Percentiles rank a stretch among this genome's conserved stretches.
These are phyloP conservation scores for Mesoclemmys tuberculata DNA, from an alignment of 2,113 vertebrate species.

Conservation along the genomic window DNA sequence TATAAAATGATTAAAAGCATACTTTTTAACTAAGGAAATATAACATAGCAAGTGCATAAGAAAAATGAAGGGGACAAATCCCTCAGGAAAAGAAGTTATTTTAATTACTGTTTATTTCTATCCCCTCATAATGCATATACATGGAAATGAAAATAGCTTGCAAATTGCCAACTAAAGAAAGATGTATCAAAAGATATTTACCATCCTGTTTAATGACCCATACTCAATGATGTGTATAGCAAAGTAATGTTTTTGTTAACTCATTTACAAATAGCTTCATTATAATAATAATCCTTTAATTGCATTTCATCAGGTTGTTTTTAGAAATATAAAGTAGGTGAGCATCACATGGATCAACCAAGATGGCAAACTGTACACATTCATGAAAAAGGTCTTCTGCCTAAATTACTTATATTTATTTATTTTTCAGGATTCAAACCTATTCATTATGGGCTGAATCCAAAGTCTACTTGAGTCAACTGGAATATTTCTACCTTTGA, in stretches of 20 bases:
- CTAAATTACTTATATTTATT: background rate
- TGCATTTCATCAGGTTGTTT: background rate
- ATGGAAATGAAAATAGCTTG: background rate
- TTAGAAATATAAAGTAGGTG: background rate
- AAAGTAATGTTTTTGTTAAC: constrained; percentile 9
- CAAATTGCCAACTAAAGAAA: constrained; percentile 17
- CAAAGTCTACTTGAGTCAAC: background rate
- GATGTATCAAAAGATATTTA: constrained; percentile 2
- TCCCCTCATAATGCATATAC: background rate
- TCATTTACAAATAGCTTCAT: background rate
- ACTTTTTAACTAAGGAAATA: constrained; percentile 1
- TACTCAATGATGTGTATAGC: background rate
- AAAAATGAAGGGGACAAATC: constrained; percentile 22
- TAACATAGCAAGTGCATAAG: background rate
- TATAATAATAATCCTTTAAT: background rate
- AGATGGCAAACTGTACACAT: constrained; percentile 1
- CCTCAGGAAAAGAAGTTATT: constrained; percentile 37
- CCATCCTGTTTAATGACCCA: background rate
- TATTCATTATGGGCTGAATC: background rate
- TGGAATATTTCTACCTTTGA: background rate
- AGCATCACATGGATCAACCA: background rate
- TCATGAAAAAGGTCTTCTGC: background rate
- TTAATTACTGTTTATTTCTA: constrained; percentile 30
- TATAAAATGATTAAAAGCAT: constrained; percentile 50
- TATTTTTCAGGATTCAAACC: background rate